These are phyloP conservation scores for Epizoanthus stellaris DNA, from an alignment of 92 coral and sea anemone species.

Conservation along the genomic window DNA sequence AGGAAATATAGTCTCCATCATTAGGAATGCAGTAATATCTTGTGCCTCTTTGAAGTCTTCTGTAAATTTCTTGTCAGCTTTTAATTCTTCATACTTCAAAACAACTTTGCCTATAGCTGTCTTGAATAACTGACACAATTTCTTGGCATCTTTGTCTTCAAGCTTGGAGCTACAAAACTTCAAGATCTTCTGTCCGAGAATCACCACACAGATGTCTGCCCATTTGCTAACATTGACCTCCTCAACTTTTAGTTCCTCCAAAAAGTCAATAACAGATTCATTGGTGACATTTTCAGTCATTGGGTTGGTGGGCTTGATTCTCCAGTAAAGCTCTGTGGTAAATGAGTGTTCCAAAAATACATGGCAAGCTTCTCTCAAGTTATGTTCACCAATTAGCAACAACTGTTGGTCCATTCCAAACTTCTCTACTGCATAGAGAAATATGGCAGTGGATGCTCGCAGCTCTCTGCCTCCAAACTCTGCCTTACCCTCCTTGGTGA, in stretches of 20 bases:
- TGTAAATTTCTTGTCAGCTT: constrained; percentile 17
- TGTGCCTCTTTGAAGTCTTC: constrained; percentile 11
- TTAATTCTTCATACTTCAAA: not conserved
- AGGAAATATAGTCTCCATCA: constrained; percentile 52
- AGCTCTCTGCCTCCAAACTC: constrained; percentile 6
- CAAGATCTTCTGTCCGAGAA: not conserved
- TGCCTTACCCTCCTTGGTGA: constrained; percentile 6
- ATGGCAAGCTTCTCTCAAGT: constrained; percentile 11
- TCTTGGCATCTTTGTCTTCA: not conserved
- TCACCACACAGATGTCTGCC: not conserved
- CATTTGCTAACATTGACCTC: not conserved
- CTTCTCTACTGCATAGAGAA: not conserved
- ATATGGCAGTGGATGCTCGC: not conserved
- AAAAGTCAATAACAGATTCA: constrained; percentile 30
- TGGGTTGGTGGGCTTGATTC: constrained; percentile 12
- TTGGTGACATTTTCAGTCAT: constrained; percentile 19
- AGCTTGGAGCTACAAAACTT: constrained; percentile 4
- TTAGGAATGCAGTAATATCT: constrained; percentile 26
- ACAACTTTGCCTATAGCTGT: not conserved
- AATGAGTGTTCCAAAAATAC: constrained; percentile 4
- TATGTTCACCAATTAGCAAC: not conserved
- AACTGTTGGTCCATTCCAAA: constrained; percentile 21
- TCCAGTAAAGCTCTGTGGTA: constrained; percentile 6
- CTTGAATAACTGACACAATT: not conserved
- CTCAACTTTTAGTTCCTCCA: constrained; percentile 4